Conservation (phyloP, 2,113 vertebrate species). For the Cyanoramphus novaezelandiae region DNA sequence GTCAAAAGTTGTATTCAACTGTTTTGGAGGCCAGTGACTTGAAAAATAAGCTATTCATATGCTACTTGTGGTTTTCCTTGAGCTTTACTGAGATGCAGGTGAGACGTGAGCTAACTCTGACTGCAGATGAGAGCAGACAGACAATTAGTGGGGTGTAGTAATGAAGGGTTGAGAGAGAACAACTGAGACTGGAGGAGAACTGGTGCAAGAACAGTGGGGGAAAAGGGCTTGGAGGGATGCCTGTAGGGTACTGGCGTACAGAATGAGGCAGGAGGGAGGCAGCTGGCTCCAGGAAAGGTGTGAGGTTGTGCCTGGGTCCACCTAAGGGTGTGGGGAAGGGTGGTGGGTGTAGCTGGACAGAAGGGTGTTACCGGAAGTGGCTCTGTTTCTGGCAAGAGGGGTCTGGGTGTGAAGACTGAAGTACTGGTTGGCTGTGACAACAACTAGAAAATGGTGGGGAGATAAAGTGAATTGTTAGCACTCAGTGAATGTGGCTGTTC, state of each 20-base stretch:
- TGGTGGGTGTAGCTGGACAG: not conserved
- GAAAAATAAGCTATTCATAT: not conserved
- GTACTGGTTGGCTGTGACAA: not conserved
- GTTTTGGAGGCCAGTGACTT: not conserved
- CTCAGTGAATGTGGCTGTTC: rapidly evolving
- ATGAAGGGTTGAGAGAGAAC: not conserved
- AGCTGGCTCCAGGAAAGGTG: not conserved
- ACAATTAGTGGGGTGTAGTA: not conserved
- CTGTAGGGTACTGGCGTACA: not conserved
- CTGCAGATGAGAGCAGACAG: not conserved
- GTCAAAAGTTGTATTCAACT: not conserved
- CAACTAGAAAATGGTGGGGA: not conserved
- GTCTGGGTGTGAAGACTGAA: not conserved
- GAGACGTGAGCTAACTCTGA: not conserved
- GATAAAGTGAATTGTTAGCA: not conserved
- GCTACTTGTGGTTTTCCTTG: not conserved
- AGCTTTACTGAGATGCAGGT: not conserved
- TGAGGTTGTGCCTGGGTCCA: not conserved
- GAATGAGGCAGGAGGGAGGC: not conserved
- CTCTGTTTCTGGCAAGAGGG: not conserved
- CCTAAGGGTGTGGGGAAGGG: too few relatives aligned
- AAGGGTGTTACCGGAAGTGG: not conserved
- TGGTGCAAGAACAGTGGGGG: not conserved
- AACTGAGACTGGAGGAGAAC: not conserved
- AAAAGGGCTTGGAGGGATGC: not conserved